A percentile compares a stretch with the other conserved stretches of the same genome.
Conservation (phyloP, 2,113 vertebrate species). For the Silurus asotus region DNA sequence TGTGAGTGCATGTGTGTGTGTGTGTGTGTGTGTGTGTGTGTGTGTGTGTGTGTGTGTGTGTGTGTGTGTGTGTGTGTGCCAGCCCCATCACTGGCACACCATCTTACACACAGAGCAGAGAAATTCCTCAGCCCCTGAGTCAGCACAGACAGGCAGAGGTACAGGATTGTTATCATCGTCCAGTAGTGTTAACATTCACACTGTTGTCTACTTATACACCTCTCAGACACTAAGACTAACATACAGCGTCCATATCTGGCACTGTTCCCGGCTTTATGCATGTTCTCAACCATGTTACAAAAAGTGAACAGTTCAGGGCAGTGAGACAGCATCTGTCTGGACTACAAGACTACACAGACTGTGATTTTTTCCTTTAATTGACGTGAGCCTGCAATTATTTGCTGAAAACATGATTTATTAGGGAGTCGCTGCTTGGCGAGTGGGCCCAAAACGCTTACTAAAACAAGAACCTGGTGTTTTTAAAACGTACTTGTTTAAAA, state of each 20-base stretch:
- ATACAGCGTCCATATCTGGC: slow-evolving; percentile 45
- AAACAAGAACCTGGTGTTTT: slow-evolving; percentile 26
- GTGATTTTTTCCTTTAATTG: slow-evolving; percentile 31
- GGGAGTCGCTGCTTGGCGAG: not conserved
- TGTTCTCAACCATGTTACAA: slow-evolving; percentile 26
- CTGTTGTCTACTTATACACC: slow-evolving; percentile 50
- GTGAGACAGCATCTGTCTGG: slow-evolving; percentile 3
- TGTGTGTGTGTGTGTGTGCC: not conserved
- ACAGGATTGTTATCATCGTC: slow-evolving; percentile 53
- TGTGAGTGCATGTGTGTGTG: not conserved
- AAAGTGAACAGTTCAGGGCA: slow-evolving; percentile 1
- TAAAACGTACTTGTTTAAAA: slow-evolving; percentile 12
- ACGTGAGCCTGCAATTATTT: slow-evolving; percentile 21
- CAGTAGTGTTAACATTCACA: slow-evolving; percentile 24
- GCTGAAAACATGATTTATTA: slow-evolving; percentile 38
- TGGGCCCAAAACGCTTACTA: not conserved
- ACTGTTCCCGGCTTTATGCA: slow-evolving; percentile 14
- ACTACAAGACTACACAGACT: not conserved
- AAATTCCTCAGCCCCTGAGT: slow-evolving; percentile 72
- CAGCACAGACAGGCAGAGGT: slow-evolving; percentile 55
- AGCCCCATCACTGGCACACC: slow-evolving; percentile 45
- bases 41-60: not conserved
- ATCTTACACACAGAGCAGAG: slow-evolving; percentile 68
- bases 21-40: not conserved
- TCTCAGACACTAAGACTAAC: slow-evolving; percentile 46